These are phyloP conservation scores for Ceuthmochares aereus DNA, from an alignment of 2,113 vertebrate genomes.

Conservation along the genomic window DNA sequence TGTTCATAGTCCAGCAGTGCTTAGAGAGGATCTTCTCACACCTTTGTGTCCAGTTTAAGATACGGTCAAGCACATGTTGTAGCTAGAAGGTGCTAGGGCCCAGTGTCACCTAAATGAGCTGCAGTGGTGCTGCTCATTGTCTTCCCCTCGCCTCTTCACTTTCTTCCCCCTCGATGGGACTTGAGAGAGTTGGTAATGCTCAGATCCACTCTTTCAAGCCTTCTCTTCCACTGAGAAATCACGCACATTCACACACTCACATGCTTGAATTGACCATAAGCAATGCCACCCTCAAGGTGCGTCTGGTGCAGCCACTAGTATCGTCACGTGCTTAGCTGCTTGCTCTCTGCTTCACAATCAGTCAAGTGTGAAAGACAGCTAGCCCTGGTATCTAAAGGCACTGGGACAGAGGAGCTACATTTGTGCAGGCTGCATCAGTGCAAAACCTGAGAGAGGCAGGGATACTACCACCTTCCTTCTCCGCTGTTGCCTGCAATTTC, in stretches of 20 bases:
- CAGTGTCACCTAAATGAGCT: neutral
- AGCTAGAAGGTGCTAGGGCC: neutral
- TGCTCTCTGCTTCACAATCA: neutral
- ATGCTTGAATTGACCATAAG: neutral
- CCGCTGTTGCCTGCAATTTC: neutral
- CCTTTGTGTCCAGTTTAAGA: neutral
- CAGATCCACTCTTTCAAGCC: neutral
- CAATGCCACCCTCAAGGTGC: neutral
- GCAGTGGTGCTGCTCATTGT: neutral
- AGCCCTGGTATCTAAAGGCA: neutral
- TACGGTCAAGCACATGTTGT: neutral
- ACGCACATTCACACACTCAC: accelerated
- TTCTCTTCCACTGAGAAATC: neutral
- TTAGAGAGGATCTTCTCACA: neutral
- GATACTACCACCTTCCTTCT: neutral
- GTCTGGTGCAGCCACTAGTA: neutral
- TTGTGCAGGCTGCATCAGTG: neutral
- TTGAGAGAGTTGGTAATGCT: neutral
- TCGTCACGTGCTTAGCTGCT: neutral
- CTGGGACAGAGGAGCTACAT: neutral
- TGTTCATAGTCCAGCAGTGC: neutral
- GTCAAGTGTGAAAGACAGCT: neutral
- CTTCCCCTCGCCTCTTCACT: neutral
- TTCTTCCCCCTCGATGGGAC: neutral
- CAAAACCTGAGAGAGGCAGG: neutral